These are phyloP conservation scores for Mamestra brassicae DNA, from an alignment of 2,888 invertebrate genomes.

Conservation along the genomic window DNA sequence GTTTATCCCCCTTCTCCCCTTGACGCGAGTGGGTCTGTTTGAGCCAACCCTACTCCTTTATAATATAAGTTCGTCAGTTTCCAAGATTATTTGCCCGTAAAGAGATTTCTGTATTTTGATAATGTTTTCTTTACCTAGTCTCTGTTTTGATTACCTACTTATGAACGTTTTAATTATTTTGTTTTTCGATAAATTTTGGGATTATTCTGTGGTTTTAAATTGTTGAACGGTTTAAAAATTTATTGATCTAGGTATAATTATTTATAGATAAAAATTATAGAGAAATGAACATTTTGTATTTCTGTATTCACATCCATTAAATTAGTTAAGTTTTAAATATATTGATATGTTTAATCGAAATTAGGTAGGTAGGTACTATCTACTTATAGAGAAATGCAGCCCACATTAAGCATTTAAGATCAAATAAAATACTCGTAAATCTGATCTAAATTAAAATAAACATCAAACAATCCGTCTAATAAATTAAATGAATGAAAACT, in stretches of 20 bases:
- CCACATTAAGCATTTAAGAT: background rate
- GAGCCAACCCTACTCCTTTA: constrained; percentile 58
- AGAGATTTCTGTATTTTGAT: constrained; percentile 67
- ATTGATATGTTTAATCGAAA: background rate
- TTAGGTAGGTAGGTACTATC: too few species aligned
- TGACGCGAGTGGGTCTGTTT: constrained; percentile 59
- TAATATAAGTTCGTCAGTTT: constrained; percentile 56
- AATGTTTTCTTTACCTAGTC: constrained; percentile 61
- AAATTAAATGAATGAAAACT: background rate
- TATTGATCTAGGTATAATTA: background rate
- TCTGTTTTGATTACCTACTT: constrained; percentile 38
- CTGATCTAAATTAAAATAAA: constrained; percentile 7
- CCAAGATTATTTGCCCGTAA: constrained; percentile 68
- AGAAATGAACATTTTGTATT: background rate
- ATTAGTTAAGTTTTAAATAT: background rate
- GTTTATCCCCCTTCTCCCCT: constrained; percentile 71
- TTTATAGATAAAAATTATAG: background rate
- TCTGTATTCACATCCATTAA: too few species aligned
- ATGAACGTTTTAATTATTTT: constrained; percentile 40
- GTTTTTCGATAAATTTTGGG: background rate
- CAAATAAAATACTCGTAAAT: constrained; percentile 27
- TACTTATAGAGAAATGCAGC: background rate
- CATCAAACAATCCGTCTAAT: constrained; percentile 1
- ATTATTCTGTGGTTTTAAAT: background rate
- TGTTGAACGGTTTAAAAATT: background rate